Evolutionary conservation across 1,140 invertebrate genomes (phyloP).

Genomic region (Trachymyrmex septentrionalis): DNA sequence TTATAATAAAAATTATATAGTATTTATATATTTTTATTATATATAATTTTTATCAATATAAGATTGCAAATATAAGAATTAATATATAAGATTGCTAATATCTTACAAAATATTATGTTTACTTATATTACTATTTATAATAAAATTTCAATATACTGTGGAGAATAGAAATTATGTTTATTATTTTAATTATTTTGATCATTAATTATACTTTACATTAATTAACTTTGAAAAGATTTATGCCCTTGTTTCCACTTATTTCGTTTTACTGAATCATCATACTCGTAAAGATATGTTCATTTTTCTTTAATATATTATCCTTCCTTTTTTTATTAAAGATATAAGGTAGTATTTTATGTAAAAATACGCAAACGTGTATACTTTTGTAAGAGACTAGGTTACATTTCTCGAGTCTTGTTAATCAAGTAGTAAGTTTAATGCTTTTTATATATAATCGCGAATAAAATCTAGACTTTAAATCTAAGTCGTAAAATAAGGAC

Average conservation of each 20-base stretch:
- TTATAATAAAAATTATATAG: background rate
- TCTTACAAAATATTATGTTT: background rate
- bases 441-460: background rate
- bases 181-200: background rate
- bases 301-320: background rate
- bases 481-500: background rate
- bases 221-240: background rate
- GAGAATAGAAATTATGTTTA: background rate
- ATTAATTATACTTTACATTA: background rate
- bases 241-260: background rate
- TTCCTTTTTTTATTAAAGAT: background rate
- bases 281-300: background rate
- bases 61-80: background rate
- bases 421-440: conserved; percentile 23
- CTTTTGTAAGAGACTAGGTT: background rate
- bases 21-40: background rate
- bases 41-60: background rate
- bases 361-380: background rate
- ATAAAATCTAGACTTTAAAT: conserved; percentile 24
- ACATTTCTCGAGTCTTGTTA: background rate
- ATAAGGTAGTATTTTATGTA: background rate
- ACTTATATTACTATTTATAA: background rate
- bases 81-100: background rate
- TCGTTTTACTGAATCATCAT: background rate
- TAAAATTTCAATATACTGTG: background rate